These are phyloP conservation scores for Caerostris darwini DNA, from an alignment of 1,140 invertebrate genomes.

Conservation along the genomic window DNA sequence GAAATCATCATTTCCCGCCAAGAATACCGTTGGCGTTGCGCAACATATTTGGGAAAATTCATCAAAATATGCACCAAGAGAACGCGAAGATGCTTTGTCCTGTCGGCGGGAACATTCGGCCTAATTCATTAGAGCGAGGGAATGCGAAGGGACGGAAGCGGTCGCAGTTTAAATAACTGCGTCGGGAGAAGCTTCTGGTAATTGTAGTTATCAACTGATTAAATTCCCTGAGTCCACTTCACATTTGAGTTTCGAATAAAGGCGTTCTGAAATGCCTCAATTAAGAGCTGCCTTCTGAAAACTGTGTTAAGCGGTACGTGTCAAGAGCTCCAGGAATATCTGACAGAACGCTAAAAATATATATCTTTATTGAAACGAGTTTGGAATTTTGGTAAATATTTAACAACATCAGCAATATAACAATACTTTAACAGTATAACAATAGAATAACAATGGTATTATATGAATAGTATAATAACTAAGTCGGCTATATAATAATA, in stretches of 20 bases:
- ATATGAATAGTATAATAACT: no score
- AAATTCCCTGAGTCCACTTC: conserved; percentile 1
- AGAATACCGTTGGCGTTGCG: background rate
- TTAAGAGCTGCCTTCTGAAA: background rate
- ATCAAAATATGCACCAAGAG: background rate
- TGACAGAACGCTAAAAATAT: no score
- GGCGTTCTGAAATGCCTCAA: background rate
- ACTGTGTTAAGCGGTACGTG: background rate
- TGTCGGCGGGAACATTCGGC: background rate
- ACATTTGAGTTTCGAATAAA: background rate
- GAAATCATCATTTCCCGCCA: background rate
- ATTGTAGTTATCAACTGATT: conserved; percentile 32
- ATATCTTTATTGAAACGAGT: no score
- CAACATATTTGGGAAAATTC: background rate
- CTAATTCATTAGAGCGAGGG: conserved; percentile 13
- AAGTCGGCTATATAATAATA: no score
- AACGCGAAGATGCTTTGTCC: background rate
- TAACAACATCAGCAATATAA: no score
- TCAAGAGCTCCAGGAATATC: background rate
- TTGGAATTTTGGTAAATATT: no score
- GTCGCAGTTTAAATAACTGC: conserved; percentile 6
- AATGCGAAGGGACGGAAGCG: background rate
- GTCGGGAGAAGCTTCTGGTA: background rate
- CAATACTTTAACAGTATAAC: no score
- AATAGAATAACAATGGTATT: no score